Evolutionary conservation across 2,888 invertebrate genomes (phyloP).

Genomic region (Euproctis similis): DNA sequence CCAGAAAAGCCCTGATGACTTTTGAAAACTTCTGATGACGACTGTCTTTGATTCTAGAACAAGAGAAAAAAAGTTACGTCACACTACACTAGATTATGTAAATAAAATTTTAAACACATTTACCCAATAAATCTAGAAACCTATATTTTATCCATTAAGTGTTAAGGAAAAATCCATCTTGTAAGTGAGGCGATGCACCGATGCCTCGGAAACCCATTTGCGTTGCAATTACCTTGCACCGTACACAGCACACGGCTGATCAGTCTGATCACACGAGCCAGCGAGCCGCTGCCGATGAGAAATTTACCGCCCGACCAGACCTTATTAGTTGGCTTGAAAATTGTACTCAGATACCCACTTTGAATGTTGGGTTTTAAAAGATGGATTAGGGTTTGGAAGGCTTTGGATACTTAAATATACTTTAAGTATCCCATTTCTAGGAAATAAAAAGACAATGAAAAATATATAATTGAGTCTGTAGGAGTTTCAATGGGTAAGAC

Average conservation of each 20-base stretch:
- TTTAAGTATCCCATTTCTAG: too few relatives aligned
- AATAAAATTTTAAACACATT: too few relatives aligned
- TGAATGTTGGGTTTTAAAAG: conserved; percentile 3
- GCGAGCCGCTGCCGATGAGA: conserved; percentile 48
- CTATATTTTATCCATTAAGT: background rate
- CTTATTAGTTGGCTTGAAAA: conserved; percentile 30
- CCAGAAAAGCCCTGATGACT: too few relatives aligned
- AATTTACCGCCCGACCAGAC: conserved; percentile 60
- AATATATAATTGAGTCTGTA: too few relatives aligned
- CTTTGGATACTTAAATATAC: too few relatives aligned
- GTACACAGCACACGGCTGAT: conserved; percentile 14
- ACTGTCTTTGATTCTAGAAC: too few relatives aligned
- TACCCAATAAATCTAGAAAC: background rate
- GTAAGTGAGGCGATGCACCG: conserved; percentile 2
- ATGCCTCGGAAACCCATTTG: conserved; percentile 16
- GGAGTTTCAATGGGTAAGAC: too few relatives aligned
- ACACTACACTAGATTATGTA: too few relatives aligned
- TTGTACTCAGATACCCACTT: conserved; percentile 14
- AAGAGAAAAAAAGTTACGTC: too few relatives aligned
- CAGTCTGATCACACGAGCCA: conserved; percentile 31
- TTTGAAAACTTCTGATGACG: too few relatives aligned
- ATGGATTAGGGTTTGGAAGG: too few relatives aligned
- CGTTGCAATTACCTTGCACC: conserved; percentile 31
- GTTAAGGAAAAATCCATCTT: conserved; percentile 1
- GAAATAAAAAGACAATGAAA: too few relatives aligned